Percentiles rank a stretch among this genome's conserved stretches.
Conservation (phyloP, 2,888 invertebrate genomes). For the Busseola fusca region DNA sequence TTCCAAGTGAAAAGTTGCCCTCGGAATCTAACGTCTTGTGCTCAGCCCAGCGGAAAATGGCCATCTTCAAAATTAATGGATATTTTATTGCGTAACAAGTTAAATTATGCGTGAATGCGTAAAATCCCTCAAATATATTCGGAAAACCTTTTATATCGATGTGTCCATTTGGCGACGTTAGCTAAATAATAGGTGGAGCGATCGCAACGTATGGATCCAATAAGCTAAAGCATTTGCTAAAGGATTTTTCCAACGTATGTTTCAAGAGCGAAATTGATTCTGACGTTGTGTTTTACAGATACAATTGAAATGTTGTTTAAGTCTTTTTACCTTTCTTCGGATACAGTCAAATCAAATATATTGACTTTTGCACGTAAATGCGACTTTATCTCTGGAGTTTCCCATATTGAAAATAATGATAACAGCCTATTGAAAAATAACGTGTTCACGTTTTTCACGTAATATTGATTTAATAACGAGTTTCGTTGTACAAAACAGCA, state of each 20-base stretch:
- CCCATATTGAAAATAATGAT: constrained; percentile 13
- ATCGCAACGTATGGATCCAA: constrained; percentile 60
- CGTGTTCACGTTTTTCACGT: not conserved
- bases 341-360: constrained; percentile 54
- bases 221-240: constrained; percentile 59
- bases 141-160: constrained; percentile 66
- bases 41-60: constrained; percentile 83
- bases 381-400: not conserved
- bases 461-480: not conserved
- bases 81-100: constrained; percentile 85
- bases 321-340: constrained; percentile 45
- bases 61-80: constrained; percentile 87
- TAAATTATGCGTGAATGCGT: constrained; percentile 85
- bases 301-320: constrained; percentile 50
- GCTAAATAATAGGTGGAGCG: constrained; percentile 60
- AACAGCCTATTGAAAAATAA: not conserved
- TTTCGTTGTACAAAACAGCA: not conserved
- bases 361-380: not conserved
- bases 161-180: constrained; percentile 63
- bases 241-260: constrained; percentile 58
- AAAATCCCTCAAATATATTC: constrained; percentile 75
- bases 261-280: constrained; percentile 55
- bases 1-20: constrained; percentile 71
- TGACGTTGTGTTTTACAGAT: constrained; percentile 51
- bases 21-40: constrained; percentile 77